phyloP scores from a whole-genome alignment of 2,888 invertebrate genomes.

The Apoda limacodes region DNA sequence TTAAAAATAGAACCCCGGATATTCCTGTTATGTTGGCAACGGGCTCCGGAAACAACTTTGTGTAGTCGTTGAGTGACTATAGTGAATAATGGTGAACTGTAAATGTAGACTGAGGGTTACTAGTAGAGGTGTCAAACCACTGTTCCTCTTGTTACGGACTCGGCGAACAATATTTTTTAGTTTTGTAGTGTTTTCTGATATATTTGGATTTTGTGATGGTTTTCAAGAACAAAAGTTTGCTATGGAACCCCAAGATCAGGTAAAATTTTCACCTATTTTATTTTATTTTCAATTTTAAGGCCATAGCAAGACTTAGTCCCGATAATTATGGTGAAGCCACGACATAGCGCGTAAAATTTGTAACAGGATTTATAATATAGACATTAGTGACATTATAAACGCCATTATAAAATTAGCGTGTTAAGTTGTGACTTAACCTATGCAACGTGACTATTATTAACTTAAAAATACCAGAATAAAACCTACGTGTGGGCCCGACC shows the following conservation, averaged over 20 bases:
- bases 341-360: too few relatives aligned
- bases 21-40: conserved; percentile 36
- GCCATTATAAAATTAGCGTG: too few relatives aligned
- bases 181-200: conserved; percentile 16
- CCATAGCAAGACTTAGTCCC: too few relatives aligned
- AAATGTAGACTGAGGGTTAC: conserved; percentile 37
- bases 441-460: too few relatives aligned
- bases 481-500: too few relatives aligned
- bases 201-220: conserved; percentile 43
- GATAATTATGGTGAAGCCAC: too few relatives aligned
- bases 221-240: conserved; percentile 84
- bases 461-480: too few relatives aligned
- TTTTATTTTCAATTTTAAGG: too few relatives aligned
- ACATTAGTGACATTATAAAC: too few relatives aligned
- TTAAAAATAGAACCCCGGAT: conserved; percentile 39
- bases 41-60: conserved; percentile 16
- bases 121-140: conserved; percentile 46
- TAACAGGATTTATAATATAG: too few relatives aligned
- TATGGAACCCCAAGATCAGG: conserved; percentile 90
- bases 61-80: conserved; percentile 20
- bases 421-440: too few relatives aligned
- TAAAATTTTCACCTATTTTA: too few relatives aligned
- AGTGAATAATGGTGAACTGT: conserved; percentile 35
- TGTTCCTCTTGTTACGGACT: conserved; percentile 56
- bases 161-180: conserved; percentile 22